These are phyloP conservation scores for Thysanoteuthis rhombus DNA, from an alignment of 2,888 invertebrate species.

Conservation along the genomic window DNA sequence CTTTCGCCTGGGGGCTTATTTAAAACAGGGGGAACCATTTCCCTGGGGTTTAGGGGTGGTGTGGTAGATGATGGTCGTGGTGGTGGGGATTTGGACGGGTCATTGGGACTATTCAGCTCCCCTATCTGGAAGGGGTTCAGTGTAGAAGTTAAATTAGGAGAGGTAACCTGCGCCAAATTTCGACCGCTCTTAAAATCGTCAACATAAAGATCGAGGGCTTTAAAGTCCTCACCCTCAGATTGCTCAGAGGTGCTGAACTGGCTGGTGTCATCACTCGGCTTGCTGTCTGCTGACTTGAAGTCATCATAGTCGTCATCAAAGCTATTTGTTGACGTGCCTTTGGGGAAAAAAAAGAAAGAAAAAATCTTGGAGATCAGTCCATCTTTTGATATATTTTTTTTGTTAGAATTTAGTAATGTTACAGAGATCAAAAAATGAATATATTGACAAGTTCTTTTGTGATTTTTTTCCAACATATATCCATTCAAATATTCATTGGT, in stretches of 20 bases:
- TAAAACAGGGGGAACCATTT: background rate
- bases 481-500: too few relatives aligned
- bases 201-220: conserved; percentile 57
- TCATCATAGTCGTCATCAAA: conserved; percentile 59
- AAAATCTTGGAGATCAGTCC: background rate
- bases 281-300: conserved; percentile 53
- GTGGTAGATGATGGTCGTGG: background rate
- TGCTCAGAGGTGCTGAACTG: conserved; percentile 60
- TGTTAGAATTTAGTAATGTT: background rate
- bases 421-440: too few relatives aligned
- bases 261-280: conserved; percentile 55
- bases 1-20: conserved; percentile 17
- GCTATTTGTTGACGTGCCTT: conserved; percentile 40
- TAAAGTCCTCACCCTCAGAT: conserved; percentile 60
- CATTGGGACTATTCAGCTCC: conserved; percentile 36
- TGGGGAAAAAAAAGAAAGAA: background rate
- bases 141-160: background rate
- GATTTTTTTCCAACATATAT: too few relatives aligned
- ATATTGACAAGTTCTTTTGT: too few relatives aligned
- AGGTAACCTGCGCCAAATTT: conserved; percentile 40
- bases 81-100: conserved; percentile 38
- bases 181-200: conserved; percentile 54
- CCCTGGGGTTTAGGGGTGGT: conserved; percentile 13
- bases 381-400: too few relatives aligned
- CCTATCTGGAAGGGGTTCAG: background rate